phyloP scores from a whole-genome alignment of 2,113 vertebrate genomes.

The Colinus virginianus region DNA sequence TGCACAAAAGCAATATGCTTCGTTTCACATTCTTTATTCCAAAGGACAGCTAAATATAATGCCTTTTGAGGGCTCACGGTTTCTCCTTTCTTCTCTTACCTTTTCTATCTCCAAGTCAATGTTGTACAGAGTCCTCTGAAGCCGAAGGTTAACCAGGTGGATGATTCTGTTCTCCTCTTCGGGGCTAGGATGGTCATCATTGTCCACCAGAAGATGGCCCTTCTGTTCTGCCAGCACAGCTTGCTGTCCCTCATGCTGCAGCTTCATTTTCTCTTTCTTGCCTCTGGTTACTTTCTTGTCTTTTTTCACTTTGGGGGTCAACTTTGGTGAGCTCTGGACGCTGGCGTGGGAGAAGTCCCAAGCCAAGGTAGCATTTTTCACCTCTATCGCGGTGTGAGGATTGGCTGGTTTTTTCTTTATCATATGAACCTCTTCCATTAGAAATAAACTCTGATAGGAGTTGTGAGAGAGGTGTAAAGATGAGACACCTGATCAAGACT shows the following conservation, averaged over 20 bases:
- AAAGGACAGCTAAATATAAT: background rate
- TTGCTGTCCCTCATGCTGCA: constrained; percentile 76
- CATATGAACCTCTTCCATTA: constrained; percentile 93
- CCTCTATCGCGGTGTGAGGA: constrained; percentile 87
- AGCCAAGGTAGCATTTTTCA: constrained; percentile 89
- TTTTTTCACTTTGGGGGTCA: constrained; percentile 87
- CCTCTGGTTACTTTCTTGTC: constrained; percentile 78
- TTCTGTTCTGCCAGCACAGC: constrained; percentile 85
- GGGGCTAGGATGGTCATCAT: constrained; percentile 78
- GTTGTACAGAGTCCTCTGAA: constrained; percentile 89
- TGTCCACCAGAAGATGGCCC: constrained; percentile 86
- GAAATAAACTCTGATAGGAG: constrained; percentile 92
- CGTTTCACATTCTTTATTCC: background rate
- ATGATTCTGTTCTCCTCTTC: constrained; percentile 83
- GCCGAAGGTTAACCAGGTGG: constrained; percentile 77
- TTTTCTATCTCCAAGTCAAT: constrained; percentile 85
- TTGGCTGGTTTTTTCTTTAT: constrained; percentile 86
- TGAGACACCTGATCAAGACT: constrained; percentile 86
- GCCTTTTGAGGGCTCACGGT: background rate
- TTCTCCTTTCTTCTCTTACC: constrained; percentile 72
- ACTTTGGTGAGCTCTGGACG: constrained; percentile 88
- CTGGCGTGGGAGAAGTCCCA: constrained; percentile 91
- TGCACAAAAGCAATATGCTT: constrained; percentile 1
- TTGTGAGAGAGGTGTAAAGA: constrained; percentile 88
- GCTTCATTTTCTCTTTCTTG: constrained; percentile 81